Evolutionary conservation across 2,113 vertebrate genomes (phyloP).

Genomic region (Hippopotamus amphibius): DNA sequence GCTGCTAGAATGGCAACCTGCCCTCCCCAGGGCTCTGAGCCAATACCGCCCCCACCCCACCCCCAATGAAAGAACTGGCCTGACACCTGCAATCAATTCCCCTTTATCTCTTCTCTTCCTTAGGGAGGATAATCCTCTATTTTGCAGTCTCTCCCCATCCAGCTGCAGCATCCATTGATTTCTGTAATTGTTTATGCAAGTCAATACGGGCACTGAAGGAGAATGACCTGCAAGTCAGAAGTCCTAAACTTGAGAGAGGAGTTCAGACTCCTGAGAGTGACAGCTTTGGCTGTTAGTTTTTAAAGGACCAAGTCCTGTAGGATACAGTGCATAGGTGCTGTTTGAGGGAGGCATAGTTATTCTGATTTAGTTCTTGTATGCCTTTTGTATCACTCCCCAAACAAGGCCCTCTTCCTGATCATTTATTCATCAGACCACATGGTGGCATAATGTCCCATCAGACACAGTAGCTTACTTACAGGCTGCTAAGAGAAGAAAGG

Average conservation of each 20-base stretch:
- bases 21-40: not conserved
- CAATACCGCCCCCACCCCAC: too few relatives aligned
- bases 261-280: not conserved
- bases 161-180: slow-evolving; percentile 23
- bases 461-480: not conserved
- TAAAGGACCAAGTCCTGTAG: not conserved
- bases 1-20: not conserved
- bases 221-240: not conserved
- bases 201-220: not conserved
- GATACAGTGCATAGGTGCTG: fast-evolving
- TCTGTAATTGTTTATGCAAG: not conserved
- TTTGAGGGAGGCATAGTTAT: not conserved
- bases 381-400: not conserved
- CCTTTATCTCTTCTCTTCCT: slow-evolving; percentile 33
- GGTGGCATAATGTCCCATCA: not conserved
- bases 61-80: not conserved
- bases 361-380: not conserved
- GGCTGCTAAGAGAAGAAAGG: not conserved
- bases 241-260: not conserved
- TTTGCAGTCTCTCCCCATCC: slow-evolving; percentile 34
- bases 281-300: not conserved
- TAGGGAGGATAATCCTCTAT: not conserved
- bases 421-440: not conserved
- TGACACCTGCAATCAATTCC: not conserved
- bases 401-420: not conserved